phyloP scores from a whole-genome alignment of 2,113 vertebrate species.

The Tenrec ecaudatus region DNA sequence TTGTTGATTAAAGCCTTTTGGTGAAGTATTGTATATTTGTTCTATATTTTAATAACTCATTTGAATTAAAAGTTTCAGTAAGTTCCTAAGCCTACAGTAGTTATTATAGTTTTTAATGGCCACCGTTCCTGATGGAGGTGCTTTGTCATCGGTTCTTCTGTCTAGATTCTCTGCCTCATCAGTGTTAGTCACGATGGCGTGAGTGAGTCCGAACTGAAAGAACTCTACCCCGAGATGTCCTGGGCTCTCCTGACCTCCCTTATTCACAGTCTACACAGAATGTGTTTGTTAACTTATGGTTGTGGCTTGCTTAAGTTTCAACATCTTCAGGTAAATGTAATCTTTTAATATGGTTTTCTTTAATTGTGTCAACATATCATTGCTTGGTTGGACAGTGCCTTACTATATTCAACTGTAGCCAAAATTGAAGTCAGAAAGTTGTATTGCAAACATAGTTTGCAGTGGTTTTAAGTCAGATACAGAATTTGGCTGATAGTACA shows the following conservation, averaged over 20 bases:
- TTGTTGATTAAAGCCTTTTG: constrained; percentile 20
- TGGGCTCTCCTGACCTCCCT: constrained; percentile 90
- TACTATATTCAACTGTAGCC: constrained; percentile 17
- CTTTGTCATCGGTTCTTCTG: constrained; percentile 27
- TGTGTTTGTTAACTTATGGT: constrained; percentile 91
- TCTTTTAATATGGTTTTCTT: not conserved
- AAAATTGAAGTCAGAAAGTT: constrained; percentile 52
- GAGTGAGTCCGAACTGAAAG: constrained; percentile 95
- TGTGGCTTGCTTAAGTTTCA: constrained; percentile 96
- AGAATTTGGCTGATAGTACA: not conserved
- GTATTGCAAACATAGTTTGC: not conserved
- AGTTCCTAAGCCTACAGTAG: not conserved
- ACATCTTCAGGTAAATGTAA: constrained; percentile 92
- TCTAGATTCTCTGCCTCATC: constrained; percentile 94
- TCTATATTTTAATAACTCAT: not conserved
- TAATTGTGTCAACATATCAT: not conserved
- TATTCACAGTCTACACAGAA: constrained; percentile 89
- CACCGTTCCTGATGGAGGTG: not conserved
- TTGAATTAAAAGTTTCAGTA: constrained; percentile 13
- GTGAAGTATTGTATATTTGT: not conserved
- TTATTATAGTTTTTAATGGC: not conserved
- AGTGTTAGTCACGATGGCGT: constrained; percentile 96
- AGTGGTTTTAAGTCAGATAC: constrained; percentile 7
- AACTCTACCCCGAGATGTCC: constrained; percentile 91
- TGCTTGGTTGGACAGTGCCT: not conserved